Base-by-base conservation (phyloP, 2,113 vertebrate species). In the Vidua macroura region DNA sequence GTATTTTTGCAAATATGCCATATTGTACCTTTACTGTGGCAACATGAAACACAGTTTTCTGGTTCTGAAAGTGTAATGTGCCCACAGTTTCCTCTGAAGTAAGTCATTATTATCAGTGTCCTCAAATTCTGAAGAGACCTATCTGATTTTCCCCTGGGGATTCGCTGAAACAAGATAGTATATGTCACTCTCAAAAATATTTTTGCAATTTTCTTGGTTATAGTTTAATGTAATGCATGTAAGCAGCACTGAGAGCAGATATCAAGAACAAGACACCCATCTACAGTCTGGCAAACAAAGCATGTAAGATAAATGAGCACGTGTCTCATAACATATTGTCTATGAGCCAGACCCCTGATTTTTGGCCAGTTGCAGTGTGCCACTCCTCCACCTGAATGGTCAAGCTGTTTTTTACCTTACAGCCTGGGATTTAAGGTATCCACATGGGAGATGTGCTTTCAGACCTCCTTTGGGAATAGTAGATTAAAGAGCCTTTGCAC, bases 141-240 rank as follows among this genome's bases (percentile, higher is more conserved):
- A 39, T 7, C 59, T 49, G 13, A 43, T 52, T 88, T 78, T 25
- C 6, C 10, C 15, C 16, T 1, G 0, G 6, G 8, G 8, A 35
- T 33, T 59, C 27, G 25, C 2, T 44, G 30, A 66, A 60, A 63
- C 14, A 78, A 75, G 76, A 5, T 11, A 16, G 8, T 12, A 15
- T 15, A 6, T 3, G 0, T 15, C 0, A 0, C 12, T 41, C 44
- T 79, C 41, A 84, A 55, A 89, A 73, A 44, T 33, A 43, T 41
- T 90, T 83, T 73, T 73, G 24, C 8, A 64, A 37, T 82, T 85
- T 41, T 16, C 41, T 87, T 66, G 31, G 4, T 55, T 77, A 15
- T 7, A 68, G 7, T 59, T 94, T 56, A 55, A 67, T 39, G 24
- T 15, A 44, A 72, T 11, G 2, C 1, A 1, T 7, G 4, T 35